phyloP scores from a whole-genome alignment of 23 tunicate species.

The Halocynthia aurantium region DNA sequence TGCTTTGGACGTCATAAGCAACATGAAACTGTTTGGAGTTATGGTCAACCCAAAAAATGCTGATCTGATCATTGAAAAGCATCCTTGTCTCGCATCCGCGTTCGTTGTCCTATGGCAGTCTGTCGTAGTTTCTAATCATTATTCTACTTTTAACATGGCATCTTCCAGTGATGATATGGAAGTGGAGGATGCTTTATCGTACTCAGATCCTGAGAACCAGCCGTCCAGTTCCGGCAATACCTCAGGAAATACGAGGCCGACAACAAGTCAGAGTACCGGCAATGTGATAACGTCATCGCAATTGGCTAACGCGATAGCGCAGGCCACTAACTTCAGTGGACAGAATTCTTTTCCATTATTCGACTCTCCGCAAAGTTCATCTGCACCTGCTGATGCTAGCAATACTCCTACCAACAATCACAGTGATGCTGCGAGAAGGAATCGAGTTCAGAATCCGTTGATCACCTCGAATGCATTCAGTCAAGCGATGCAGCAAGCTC shows the following conservation, averaged over 20 bases:
- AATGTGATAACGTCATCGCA: conserved; percentile 18
- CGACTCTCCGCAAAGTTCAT: not conserved
- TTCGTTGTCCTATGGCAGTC: conserved; percentile 4
- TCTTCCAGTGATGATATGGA: not conserved
- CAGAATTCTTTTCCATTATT: not conserved
- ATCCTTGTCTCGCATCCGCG: conserved; percentile 19
- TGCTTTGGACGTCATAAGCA: conserved; percentile 11
- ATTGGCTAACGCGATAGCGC: conserved; percentile 15
- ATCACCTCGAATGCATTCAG: conserved; percentile 57
- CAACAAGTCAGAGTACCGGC: not conserved
- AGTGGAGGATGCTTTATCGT: too few species aligned
- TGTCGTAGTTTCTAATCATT: conserved; percentile 5
- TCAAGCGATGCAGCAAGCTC: conserved; percentile 65
- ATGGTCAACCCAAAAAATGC: conserved; percentile 6
- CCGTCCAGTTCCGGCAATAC: not conserved
- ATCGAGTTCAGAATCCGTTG: not conserved
- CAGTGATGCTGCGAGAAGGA: not conserved
- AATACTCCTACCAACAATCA: not conserved
- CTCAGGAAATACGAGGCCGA: not conserved
- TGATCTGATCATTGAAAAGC: not conserved
- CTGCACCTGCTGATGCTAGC: not conserved
- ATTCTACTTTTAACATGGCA: conserved; percentile 3
- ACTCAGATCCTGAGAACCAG: not conserved
- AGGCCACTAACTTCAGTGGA: not conserved
- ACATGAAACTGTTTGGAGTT: conserved; percentile 5